These are phyloP conservation scores for Sebastes itinus DNA, from an alignment of 2,797 vertebrate species.

Conservation along the genomic window DNA sequence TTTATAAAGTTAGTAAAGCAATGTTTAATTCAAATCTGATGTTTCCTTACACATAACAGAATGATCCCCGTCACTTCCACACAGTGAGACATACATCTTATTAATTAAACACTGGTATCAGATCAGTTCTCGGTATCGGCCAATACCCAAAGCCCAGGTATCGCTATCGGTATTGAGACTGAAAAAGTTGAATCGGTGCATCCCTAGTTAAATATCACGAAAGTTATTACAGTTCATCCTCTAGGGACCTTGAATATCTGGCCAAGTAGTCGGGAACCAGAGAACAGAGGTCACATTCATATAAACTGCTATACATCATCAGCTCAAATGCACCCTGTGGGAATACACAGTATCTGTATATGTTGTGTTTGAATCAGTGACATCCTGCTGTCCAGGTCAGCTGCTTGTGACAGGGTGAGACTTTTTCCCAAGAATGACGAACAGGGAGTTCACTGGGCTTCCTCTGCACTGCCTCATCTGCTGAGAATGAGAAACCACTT, in stretches of 20 bases:
- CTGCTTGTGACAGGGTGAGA: slow-evolving; percentile 21
- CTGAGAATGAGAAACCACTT: slow-evolving; percentile 39
- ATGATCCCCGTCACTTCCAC: rapidly evolving
- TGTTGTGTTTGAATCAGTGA: slow-evolving; percentile 12
- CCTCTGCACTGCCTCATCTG: slow-evolving; percentile 6
- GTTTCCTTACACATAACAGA: too few species aligned
- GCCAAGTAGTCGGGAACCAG: neutral
- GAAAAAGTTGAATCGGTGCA: too few species aligned
- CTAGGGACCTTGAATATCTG: neutral
- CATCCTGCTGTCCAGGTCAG: slow-evolving; percentile 6
- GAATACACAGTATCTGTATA: neutral
- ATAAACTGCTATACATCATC: neutral
- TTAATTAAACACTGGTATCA: too few species aligned
- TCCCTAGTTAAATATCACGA: too few species aligned
- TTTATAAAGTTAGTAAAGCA: too few species aligned
- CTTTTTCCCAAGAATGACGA: slow-evolving; percentile 13
- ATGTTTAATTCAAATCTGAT: too few species aligned
- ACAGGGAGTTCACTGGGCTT: slow-evolving; percentile 18
- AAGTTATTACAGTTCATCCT: neutral
- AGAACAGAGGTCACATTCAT: neutral
- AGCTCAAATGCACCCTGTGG: neutral
- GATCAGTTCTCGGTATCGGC: too few species aligned
- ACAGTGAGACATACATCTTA: too few species aligned
- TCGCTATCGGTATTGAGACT: too few species aligned
- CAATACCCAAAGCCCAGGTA: too few species aligned